Evolutionary conservation across 2,888 invertebrate species (phyloP).

Genomic region (Hirtodrosophila alboralis): DNA sequence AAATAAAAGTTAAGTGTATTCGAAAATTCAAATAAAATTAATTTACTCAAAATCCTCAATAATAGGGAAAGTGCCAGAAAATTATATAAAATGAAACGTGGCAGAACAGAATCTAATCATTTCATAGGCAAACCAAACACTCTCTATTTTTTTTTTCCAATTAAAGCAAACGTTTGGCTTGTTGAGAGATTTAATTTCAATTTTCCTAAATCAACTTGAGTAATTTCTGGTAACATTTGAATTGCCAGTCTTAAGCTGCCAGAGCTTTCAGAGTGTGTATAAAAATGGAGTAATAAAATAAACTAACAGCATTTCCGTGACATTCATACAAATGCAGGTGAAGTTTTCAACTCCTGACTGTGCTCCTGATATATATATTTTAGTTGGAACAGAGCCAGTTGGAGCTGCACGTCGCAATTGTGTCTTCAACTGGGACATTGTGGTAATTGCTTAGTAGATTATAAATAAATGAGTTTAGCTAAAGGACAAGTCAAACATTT

Average conservation of each 20-base stretch:
- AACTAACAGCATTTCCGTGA: constrained; percentile 68
- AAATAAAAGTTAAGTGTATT: constrained; percentile 49
- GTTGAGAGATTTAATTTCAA: constrained; percentile 49
- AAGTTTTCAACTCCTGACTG: background rate
- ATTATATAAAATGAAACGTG: constrained; percentile 4
- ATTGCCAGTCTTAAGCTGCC: constrained; percentile 18
- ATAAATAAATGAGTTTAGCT: constrained; percentile 12
- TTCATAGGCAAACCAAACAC: constrained; percentile 8
- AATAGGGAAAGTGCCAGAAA: constrained; percentile 4
- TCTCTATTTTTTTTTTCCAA: constrained; percentile 10
- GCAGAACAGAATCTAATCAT: constrained; percentile 23
- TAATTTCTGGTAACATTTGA: constrained; percentile 20
- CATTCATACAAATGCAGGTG: constrained; percentile 41
- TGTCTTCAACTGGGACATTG: constrained; percentile 10
- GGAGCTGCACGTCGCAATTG: background rate
- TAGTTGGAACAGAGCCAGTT: constrained; percentile 15
- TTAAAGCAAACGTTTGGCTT: constrained; percentile 7
- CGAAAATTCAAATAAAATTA: constrained; percentile 10
- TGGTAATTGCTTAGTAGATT: constrained; percentile 28
- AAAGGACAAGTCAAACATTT: background rate
- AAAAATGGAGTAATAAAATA: constrained; percentile 49
- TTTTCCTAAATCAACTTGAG: constrained; percentile 45
- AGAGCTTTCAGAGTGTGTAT: constrained; percentile 16
- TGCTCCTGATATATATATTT: too few relatives aligned
- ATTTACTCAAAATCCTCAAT: background rate